A percentile compares a stretch with the other conserved stretches of the same genome.
phyloP scores from a whole-genome alignment of 2,888 invertebrate genomes.

The Fragum sueziense region DNA sequence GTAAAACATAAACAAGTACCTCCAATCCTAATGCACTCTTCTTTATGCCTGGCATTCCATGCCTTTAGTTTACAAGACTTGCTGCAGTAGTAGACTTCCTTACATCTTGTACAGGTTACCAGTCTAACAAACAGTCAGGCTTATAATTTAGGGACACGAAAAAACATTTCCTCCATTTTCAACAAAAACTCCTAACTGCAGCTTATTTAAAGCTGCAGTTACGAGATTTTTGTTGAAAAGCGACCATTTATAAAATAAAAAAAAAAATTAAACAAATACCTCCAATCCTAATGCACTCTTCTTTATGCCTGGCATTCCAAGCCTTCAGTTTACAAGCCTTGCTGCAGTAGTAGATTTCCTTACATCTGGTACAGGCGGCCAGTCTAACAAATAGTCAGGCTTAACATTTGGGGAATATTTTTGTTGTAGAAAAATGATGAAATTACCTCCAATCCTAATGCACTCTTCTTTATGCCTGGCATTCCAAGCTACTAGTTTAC shows the following conservation, averaged over 20 bases:
- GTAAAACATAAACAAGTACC: no score
- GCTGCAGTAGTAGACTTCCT: constrained; percentile 82
- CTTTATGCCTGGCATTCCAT: constrained; percentile 81
- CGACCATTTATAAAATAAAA: no score
- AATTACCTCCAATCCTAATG: constrained; percentile 76
- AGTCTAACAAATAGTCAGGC: constrained; percentile 77
- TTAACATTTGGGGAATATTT: no score
- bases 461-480: constrained; percentile 81
- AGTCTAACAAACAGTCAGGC: constrained; percentile 77
- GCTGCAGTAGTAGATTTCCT: constrained; percentile 82
- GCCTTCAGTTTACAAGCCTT: constrained; percentile 82
- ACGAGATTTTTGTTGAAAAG: no score
- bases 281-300: constrained; percentile 80
- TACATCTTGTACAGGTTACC: constrained; percentile 81
- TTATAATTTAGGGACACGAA: no score
- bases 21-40: constrained; percentile 80
- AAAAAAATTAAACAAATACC: no score
- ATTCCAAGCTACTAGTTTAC: no score
- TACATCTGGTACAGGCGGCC: constrained; percentile 81
- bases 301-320: constrained; percentile 81
- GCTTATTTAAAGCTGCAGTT: no score
- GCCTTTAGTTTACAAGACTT: constrained; percentile 82
- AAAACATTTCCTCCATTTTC: no score
- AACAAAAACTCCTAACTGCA: no score
- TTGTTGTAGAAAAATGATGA: no score